Conservation (phyloP, 2,113 vertebrate genomes). For the Equus quagga region DNA sequence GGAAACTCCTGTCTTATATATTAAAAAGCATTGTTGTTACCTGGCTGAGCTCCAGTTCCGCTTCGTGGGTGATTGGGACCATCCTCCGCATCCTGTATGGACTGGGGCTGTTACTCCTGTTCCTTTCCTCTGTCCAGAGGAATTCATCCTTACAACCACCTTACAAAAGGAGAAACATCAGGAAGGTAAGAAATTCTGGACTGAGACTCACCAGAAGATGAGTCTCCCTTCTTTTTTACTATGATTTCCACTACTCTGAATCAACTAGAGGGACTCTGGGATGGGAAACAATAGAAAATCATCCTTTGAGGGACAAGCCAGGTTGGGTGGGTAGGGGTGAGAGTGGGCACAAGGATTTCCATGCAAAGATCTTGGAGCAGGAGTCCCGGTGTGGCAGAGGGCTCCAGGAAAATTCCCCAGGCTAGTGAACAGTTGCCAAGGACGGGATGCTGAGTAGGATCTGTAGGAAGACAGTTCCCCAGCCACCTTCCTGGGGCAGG, state of each 20-base stretch:
- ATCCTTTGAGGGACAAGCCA: not conserved
- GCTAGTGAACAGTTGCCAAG: not conserved
- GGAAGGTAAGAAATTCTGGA: too few relatives aligned
- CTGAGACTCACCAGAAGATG: too few relatives aligned
- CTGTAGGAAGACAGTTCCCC: not conserved
- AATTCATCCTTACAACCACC: too few relatives aligned
- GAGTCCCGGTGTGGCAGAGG: not conserved
- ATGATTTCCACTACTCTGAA: too few relatives aligned
- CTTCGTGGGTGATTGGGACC: not conserved
- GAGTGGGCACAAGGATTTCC: not conserved
- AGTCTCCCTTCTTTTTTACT: too few relatives aligned
- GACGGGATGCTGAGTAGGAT: not conserved
- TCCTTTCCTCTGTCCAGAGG: not conserved
- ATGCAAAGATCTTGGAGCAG: not conserved
- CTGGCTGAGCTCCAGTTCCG: not conserved
- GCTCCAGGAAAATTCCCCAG: not conserved
- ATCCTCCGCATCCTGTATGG: not conserved
- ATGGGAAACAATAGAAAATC: not conserved
- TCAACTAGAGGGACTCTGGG: not conserved
- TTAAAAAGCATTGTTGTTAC: not conserved
- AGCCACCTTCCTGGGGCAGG: not conserved
- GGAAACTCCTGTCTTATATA: not conserved
- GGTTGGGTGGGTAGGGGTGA: not conserved
- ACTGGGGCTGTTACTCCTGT: not conserved
- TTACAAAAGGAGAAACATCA: too few relatives aligned